A percentile compares a stretch with the other conserved stretches of the same genome.
Evolutionary conservation across 2,888 invertebrate genomes (phyloP).

Genomic region (Steinernema hermaphroditum): DNA sequence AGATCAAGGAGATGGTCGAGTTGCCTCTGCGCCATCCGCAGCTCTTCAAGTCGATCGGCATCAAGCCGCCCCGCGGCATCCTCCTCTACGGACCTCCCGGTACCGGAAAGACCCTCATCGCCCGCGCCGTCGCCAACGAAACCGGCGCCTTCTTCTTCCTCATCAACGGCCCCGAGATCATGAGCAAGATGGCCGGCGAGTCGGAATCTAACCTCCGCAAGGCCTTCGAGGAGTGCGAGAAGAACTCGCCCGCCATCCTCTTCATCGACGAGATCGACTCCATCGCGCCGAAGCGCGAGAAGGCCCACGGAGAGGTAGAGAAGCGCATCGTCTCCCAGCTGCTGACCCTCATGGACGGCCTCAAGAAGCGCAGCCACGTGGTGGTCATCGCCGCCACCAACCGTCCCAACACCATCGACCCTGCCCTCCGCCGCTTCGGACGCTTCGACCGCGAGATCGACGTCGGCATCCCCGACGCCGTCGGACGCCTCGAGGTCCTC

Average conservation of each 20-base stretch:
- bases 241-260: conserved; percentile 97
- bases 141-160: conserved; percentile 99
- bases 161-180: conserved; percentile 98
- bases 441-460: conserved; percentile 79
- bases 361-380: conserved; percentile 97
- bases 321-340: conserved; percentile 96
- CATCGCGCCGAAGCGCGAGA: conserved; percentile 99
- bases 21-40: conserved; percentile 95
- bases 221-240: conserved; percentile 99
- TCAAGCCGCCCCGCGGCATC: conserved; percentile 95
- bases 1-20: conserved; percentile 99
- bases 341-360: conserved; percentile 96
- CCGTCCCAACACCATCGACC: conserved; percentile 96
- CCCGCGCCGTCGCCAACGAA: conserved; percentile 97
- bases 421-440: conserved; percentile 87
- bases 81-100: conserved; percentile 86
- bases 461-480: conserved; percentile 98
- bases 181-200: conserved; percentile 98
- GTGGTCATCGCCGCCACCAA: conserved; percentile 99
- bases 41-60: conserved; percentile 97
- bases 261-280: conserved; percentile 99
- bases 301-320: conserved; percentile 94
- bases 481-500: conserved; percentile 92
- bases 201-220: conserved; percentile 97
- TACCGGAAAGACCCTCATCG: conserved; percentile 95